Percentiles rank a stretch among this genome's conserved stretches.
These are phyloP conservation scores for Argyrosomus japonicus DNA, from an alignment of 2,113 vertebrate species.

Conservation along the genomic window DNA sequence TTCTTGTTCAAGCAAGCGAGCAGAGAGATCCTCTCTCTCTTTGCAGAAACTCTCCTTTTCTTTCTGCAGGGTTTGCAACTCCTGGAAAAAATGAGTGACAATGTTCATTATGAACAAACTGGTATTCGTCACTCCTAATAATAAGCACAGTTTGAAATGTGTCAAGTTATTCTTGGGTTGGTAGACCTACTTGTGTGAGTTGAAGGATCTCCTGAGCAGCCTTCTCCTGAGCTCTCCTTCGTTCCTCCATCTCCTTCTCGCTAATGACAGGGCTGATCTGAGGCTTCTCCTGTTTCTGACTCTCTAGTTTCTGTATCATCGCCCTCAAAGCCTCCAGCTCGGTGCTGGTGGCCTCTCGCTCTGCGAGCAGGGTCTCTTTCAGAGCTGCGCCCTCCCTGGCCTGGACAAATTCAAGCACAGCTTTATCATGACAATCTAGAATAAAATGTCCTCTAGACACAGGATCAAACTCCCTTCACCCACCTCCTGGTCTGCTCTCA, in stretches of 20 bases:
- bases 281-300: constrained; percentile 46
- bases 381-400: constrained; percentile 77
- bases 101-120: background rate
- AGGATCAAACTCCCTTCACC: constrained; percentile 4
- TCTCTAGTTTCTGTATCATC: constrained; percentile 65
- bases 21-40: constrained; percentile 73
- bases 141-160: background rate
- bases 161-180: background rate
- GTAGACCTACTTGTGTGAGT: constrained; percentile 74
- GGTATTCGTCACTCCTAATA: background rate
- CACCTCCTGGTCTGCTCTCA: constrained; percentile 82
- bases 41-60: constrained; percentile 70
- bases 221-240: constrained; percentile 64
- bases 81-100: constrained; percentile 55
- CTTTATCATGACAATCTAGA: background rate
- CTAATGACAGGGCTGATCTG: constrained; percentile 39
- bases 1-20: constrained; percentile 70
- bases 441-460: background rate
- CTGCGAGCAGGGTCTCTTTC: constrained; percentile 72
- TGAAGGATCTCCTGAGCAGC: constrained; percentile 71
- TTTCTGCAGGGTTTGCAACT: constrained; percentile 70
- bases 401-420: constrained; percentile 57
- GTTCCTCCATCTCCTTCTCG: constrained; percentile 73
- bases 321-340: constrained; percentile 78
- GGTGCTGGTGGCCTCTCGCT: constrained; percentile 56